Percentiles rank a stretch among this genome's conserved stretches.
Conservation (phyloP, 2,888 invertebrate species). For the Ophioninae sp. region DNA sequence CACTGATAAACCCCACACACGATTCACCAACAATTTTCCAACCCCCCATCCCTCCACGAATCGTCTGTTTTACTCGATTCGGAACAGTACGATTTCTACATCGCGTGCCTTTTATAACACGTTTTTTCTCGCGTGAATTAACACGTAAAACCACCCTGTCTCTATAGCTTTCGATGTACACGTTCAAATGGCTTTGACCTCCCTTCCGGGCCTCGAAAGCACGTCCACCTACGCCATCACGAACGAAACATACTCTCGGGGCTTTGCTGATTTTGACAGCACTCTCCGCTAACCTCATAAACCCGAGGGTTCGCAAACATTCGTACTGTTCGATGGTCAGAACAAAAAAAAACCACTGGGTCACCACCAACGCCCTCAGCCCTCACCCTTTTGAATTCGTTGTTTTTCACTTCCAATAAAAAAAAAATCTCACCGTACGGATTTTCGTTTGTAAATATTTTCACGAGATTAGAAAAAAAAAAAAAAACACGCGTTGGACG, state of each 20-base stretch:
- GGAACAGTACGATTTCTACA: constrained; percentile 18
- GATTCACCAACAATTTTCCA: constrained; percentile 37
- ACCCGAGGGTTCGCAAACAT: constrained; percentile 29
- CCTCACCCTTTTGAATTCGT: neutral
- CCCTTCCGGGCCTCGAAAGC: constrained; percentile 15
- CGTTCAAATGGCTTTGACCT: constrained; percentile 27
- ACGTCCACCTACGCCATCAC: constrained; percentile 35
- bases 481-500: neutral
- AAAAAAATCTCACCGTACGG: neutral
- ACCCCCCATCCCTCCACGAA: constrained; percentile 18
- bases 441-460: neutral
- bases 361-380: too few relatives aligned
- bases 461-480: neutral
- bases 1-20: neutral
- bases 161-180: constrained; percentile 43
- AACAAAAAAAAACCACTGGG: neutral
- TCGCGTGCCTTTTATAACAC: constrained; percentile 55
- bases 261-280: constrained; percentile 37
- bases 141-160: constrained; percentile 54
- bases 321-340: neutral
- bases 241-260: constrained; percentile 29
- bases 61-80: constrained; percentile 30
- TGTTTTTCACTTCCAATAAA: neutral
- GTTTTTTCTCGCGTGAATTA: constrained; percentile 54
- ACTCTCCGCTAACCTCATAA: constrained; percentile 35